Evolutionary conservation across 2,113 vertebrate species (phyloP), one percentile per base, ranked within the genome.

Genomic region (Egretta garzetta): DNA sequence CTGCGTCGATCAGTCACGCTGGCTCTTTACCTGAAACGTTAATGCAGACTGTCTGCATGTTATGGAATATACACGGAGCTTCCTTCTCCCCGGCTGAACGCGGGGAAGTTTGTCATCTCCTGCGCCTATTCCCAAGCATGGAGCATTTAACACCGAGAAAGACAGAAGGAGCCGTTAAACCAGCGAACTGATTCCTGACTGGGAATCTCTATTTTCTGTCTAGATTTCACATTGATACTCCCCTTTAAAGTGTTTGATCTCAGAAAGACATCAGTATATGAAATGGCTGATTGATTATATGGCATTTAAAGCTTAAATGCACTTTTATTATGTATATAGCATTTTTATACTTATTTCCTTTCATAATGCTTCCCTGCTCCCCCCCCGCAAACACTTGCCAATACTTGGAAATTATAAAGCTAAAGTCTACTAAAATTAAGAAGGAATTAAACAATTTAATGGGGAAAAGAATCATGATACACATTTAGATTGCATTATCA

Each of bases 281-380:
- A 58, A 93, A 90, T 7, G 80, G 79, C 58, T 93, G 87, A 88
- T 45, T 32, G 89, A 63, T 96, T 95, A 79, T 72, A 91, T 49
- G 71, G 84, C 68, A 70, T 26, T n/a, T 60, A 84, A 93, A 87
- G 72, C 89, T 66, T 64, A 94, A 96, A 81, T 37, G 91, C 18
- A 76, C 32, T 93, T 95, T 87, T 81, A 85, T 76, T 90, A 84
- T 50, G 85, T 45, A 55, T 19, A 72, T 11, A 95, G 55, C 73
- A 58, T 19, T 90, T 75, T 20, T 27, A 13, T 76, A 88, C 90
- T 94, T 97, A 86, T 92, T 79, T 91, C 73, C 60, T 80, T 87
- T 76, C 8, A 12, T 49, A 84, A 77, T n/a, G 14, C 33, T 70
- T 33, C 14, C 43, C 13, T 9, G 39, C 39, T 14, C n/a, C 80